Evolutionary conservation across 1,140 invertebrate species (phyloP), one percentile per base, ranked within the genome.

Genomic region (Oedothorax gibbosus): DNA sequence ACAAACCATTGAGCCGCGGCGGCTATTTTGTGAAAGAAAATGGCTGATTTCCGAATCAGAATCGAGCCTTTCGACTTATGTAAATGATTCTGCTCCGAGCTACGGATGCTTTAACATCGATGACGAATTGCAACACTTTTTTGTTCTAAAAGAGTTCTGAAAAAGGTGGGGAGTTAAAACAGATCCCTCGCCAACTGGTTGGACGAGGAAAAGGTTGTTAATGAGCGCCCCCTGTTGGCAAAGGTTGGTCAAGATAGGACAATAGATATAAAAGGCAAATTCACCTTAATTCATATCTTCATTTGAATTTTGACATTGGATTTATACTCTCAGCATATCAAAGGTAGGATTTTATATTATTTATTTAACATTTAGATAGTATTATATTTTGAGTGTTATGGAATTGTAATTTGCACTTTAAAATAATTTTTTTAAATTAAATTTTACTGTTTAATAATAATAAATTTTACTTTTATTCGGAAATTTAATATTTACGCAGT

Each of bases 241-340:
- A 79, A 79, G 77, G 77, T 79, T 53, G 35, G 77, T 20, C 77
- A 68, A 68, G 77, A 56, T 79, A 54, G 66, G 77, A 79, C 77
- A 79, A 79, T 79, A 68, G 77, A 56, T 79, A 79, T 79, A 79
- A 66, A 79, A 79, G 77, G 77, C 60, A 79, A 79, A 79, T 56
- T 65, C 77, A 49, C 64, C 20, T 79, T 54, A 79, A 79, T 54
- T 68, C 77, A 2, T 66, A 66, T 79, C 77, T 79, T 75, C 68
- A 79, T 51, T 11, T 50, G 21, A 68, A 53, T 66, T 65, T 68
- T 79, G 49, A n/a, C n/a, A 2, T 79, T 79, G 77, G 77, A 79
- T 79, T 71, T 71, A 68, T 68, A 57, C 10, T 75, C 53, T 60
- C 56, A 18, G 56, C 53, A 56, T 6, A 53, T 57, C 20, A 15